Conservation (phyloP, 1,140 invertebrate species). For the Saccostrea cuccullata region DNA sequence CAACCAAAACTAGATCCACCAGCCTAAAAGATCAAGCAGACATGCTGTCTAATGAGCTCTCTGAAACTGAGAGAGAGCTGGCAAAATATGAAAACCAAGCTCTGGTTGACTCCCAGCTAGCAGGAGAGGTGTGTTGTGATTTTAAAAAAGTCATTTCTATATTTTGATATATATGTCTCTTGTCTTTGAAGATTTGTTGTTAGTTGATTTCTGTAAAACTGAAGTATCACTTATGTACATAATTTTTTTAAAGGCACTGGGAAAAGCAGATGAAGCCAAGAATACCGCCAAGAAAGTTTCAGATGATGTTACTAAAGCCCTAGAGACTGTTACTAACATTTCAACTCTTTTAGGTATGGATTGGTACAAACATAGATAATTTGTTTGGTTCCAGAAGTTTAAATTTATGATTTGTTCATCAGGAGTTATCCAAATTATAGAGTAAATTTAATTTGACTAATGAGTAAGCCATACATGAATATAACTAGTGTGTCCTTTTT, state of each 20-base stretch:
- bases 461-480: too few relatives aligned
- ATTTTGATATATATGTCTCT: background rate
- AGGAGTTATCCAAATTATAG: too few relatives aligned
- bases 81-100: slow-evolving; percentile 86
- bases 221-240: background rate
- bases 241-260: slow-evolving; percentile 81
- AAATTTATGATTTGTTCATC: background rate
- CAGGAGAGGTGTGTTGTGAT: slow-evolving; percentile 56
- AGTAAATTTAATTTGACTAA: too few relatives aligned
- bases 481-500: too few relatives aligned
- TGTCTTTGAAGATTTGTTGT: background rate
- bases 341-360: slow-evolving; percentile 85
- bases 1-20: slow-evolving; percentile 86
- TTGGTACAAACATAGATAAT: background rate
- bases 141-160: background rate
- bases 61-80: slow-evolving; percentile 85
- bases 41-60: slow-evolving; percentile 85
- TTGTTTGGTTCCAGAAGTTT: background rate
- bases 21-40: slow-evolving; percentile 88
- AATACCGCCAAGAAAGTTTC: slow-evolving; percentile 88
- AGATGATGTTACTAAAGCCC: slow-evolving; percentile 88
- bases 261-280: slow-evolving; percentile 92
- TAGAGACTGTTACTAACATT: slow-evolving; percentile 89
- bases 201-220: too few relatives aligned
- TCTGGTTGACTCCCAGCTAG: slow-evolving; percentile 83